Evolutionary conservation across 2,888 invertebrate genomes (phyloP), one percentile per base, ranked within the genome.

Genomic region (Hypomecis punctinalis): DNA sequence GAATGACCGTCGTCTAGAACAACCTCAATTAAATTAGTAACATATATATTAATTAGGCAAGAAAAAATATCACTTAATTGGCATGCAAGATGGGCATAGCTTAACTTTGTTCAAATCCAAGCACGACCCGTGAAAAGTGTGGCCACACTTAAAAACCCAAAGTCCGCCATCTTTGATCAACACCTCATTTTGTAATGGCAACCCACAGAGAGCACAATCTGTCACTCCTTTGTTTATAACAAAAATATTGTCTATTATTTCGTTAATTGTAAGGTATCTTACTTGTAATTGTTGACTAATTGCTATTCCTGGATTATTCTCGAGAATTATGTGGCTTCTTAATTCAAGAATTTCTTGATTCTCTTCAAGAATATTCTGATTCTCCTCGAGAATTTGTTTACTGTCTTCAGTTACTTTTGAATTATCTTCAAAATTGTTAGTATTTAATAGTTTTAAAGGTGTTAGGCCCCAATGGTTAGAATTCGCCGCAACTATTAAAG

Each of bases 111-210:
- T 94, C 70, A 94, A 88, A 73, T 93, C 90, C 75, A 95, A 89
- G 80, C 95, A 95, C 5, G 94, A 93, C 0, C 94, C 94, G 57
- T 95, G 95, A 79, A 94, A 95, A 60, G 93, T 93, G 76, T 95
- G 95, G 52, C 94, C 94, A 77, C 95, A 95, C 60, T 92, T 92
- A 80, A 95, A 95, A 53, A 94, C 93, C 86, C 94, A 94, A 3
- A 95, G 80, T 10, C 95, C 95, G 74, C 94, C 94, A 82, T 94
- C 94, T 78, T 93, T 90, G 37, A 95, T 89, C 49, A 95, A 77
- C 55, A 94, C 92, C 59, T 93, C 92, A 68, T 95, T 94, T 72
- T 93, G 90, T 48, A 95, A 84, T 63, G 94, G 94, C 76, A 95
- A 78, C 55, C 94, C 94, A 74, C 95, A 95, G 0, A 94, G 90